Base-by-base conservation (phyloP, 1,140 invertebrate species). In the Aleiodes sp. region DNA sequence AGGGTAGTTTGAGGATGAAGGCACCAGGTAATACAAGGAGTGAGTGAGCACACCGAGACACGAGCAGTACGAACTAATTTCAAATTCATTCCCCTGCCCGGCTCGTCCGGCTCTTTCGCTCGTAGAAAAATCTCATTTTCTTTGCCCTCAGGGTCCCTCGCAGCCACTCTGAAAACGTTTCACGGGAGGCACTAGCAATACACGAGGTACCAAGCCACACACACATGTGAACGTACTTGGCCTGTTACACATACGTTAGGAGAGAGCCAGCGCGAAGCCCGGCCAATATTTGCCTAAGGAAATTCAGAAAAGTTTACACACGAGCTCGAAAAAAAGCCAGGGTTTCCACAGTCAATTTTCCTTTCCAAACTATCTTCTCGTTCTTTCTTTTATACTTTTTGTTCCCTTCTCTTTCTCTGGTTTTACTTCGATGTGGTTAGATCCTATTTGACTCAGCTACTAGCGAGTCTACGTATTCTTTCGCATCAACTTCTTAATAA, bases 241-340 rank as follows among this genome's bases (percentile, higher is more conserved):
- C 26, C 46, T 2, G 46, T 52, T 52, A 52, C 46, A 52, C 46
- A 52, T 52, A 52, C 46, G 46, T 3, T 1, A 24, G 26, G 4
- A 21, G 4, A 21, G 43, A 57, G 65, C 46, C 65, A 31, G 39
- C 59, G 65, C 37, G 69, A 71, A 80, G 72, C 73, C 73, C 74
- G 73, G 78, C 76, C 80, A 83, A 79, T 85, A 85, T 85, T 85
- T 84, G 82, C 82, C 79, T 83, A 84, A 84, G 82, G 80, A 83
- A 85, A 85, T 83, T 83, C 78, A 81, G 78, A 76, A 80, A 80
- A 83, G 82, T 85, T 85, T 83, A 83, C 82, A 80, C 82, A 85
- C 78, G 81, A 79, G 75, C 78, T 80, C 77, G 24, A 0, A 39
- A 19, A 41, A 43, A 26, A 24, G 7, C 72, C 66, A 76, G 63